phyloP scores from a whole-genome alignment of 2,113 vertebrate genomes.

The Megaceryle maxima region DNA sequence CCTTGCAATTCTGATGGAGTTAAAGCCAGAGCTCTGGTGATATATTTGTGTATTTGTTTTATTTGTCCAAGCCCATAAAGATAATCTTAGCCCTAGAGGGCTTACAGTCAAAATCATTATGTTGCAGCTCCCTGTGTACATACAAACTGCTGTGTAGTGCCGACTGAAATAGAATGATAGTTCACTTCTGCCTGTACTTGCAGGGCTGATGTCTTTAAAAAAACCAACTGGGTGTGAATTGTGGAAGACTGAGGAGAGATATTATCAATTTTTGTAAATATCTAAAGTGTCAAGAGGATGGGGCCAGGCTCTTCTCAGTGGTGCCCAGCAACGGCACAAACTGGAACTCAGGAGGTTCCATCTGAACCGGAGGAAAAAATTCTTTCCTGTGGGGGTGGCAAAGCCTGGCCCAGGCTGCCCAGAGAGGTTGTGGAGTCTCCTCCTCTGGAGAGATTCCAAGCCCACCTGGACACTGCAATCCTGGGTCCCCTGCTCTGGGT shows the following conservation, averaged over 20 bases:
- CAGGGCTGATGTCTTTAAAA: not conserved
- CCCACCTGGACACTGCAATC: no score
- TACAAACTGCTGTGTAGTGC: not conserved
- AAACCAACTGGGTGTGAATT: not conserved
- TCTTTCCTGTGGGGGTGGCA: not conserved
- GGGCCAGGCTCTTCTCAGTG: not conserved
- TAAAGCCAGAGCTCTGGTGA: not conserved
- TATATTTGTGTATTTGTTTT: not conserved
- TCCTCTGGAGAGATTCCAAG: not conserved
- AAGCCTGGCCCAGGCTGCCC: not conserved
- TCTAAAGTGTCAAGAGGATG: not conserved
- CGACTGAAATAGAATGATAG: accelerated
- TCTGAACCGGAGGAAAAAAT: not conserved
- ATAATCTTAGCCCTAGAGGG: not conserved
- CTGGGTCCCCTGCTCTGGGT: not conserved
- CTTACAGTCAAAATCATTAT: not conserved
- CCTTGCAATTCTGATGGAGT: not conserved
- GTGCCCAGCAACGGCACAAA: not conserved
- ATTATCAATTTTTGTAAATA: not conserved
- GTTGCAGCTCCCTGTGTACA: not conserved
- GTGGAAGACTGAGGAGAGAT: not conserved
- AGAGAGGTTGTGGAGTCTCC: not conserved
- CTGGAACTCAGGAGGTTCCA: not conserved
- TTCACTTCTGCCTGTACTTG: not conserved
- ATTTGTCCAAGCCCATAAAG: not conserved